Conservation (phyloP, 2,888 invertebrate species). For the Tenthredo livida region DNA sequence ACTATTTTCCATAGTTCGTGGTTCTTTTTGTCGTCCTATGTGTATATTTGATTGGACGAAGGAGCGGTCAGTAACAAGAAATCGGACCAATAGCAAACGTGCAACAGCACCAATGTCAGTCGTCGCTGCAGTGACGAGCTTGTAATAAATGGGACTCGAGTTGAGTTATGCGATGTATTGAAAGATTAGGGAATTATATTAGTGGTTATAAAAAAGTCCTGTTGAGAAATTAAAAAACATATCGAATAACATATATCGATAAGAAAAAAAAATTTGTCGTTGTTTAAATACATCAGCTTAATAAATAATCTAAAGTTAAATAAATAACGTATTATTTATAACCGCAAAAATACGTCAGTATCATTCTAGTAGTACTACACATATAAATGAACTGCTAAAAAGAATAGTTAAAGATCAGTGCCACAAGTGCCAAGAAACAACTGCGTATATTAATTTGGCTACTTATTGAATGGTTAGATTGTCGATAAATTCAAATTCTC, state of each 20-base stretch:
- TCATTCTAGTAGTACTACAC: conserved; percentile 56
- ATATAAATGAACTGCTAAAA: conserved; percentile 60
- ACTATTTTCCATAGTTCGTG: neutral
- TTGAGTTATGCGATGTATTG: conserved; percentile 62
- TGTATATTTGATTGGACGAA: conserved; percentile 46
- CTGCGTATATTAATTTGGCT: conserved; percentile 59
- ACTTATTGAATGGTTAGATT: conserved; percentile 62
- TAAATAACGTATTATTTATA: conserved; percentile 50
- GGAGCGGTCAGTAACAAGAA: conserved; percentile 57
- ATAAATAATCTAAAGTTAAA: neutral
- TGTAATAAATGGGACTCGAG: conserved; percentile 57
- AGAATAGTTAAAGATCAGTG: conserved; percentile 56
- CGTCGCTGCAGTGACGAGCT: conserved; percentile 61
- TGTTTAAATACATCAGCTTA: neutral
- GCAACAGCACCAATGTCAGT: conserved; percentile 59
- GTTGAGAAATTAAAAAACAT: conserved; percentile 37
- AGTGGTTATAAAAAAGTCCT: conserved; percentile 26
- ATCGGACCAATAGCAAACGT: conserved; percentile 48
- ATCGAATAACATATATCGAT: conserved; percentile 39
- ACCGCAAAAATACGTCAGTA: conserved; percentile 51
- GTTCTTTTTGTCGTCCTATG: neutral
- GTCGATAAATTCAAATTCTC: conserved; percentile 30
- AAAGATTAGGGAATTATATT: conserved; percentile 49
- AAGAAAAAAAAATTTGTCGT: neutral
- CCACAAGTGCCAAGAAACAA: conserved; percentile 60